phyloP scores from a whole-genome alignment of 2,113 vertebrate genomes.

The Muscicapa adusta region DNA sequence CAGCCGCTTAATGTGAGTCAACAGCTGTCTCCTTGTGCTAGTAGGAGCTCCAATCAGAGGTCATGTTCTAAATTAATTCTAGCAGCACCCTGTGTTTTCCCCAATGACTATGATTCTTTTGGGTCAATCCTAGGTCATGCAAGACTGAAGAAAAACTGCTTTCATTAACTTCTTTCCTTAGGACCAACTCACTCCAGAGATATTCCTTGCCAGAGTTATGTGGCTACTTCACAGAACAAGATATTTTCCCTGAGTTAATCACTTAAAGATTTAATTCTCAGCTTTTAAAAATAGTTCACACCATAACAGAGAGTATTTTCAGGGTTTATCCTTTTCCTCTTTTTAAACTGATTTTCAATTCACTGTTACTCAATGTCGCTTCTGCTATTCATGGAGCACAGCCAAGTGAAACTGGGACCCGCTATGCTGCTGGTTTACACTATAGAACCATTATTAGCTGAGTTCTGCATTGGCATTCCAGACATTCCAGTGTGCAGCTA shows the following conservation, averaged over 20 bases:
- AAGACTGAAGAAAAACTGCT: slow-evolving; percentile 22
- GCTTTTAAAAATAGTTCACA: slow-evolving; percentile 56
- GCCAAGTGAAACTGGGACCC: slow-evolving; percentile 46
- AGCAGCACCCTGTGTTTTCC: slow-evolving; percentile 20
- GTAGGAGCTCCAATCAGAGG: slow-evolving; percentile 12
- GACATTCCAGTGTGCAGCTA: slow-evolving; percentile 31
- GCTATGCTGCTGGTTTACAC: slow-evolving; percentile 55
- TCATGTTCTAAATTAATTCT: slow-evolving; percentile 44
- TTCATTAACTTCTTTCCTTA: background rate
- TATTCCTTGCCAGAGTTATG: background rate
- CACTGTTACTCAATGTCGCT: slow-evolving; percentile 48
- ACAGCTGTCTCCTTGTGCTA: slow-evolving; percentile 49
- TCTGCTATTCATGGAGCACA: slow-evolving; percentile 65
- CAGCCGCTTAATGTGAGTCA: background rate
- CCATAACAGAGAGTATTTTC: slow-evolving; percentile 44
- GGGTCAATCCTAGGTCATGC: slow-evolving; percentile 32
- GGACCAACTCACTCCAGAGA: background rate
- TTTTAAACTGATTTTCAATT: slow-evolving; percentile 61
- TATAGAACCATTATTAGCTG: slow-evolving; percentile 58
- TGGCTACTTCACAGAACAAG: background rate
- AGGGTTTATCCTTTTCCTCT: slow-evolving; percentile 58
- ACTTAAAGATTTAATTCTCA: slow-evolving; percentile 50
- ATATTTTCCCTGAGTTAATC: slow-evolving; percentile 12
- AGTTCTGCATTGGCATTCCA: slow-evolving; percentile 51
- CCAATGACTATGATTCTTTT: background rate